Evolutionary conservation across 2,888 invertebrate genomes (phyloP).

Genomic region (Plebejus argus): DNA sequence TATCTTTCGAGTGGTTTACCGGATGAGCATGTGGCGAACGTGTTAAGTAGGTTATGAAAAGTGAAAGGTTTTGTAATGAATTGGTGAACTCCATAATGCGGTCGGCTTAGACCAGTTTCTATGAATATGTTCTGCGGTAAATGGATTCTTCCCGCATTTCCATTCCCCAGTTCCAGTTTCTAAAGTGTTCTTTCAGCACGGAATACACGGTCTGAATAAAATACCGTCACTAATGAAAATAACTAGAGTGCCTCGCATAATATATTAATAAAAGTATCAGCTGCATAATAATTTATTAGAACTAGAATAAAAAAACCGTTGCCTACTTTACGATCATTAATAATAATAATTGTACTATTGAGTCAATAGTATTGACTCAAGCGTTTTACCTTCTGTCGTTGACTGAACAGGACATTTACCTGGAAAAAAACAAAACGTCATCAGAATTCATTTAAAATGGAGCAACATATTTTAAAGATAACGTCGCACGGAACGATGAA

Average conservation of each 20-base stretch:
- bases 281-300: background rate
- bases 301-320: background rate
- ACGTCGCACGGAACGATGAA: constrained; percentile 40
- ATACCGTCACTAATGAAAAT: constrained; percentile 14
- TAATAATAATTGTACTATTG: too few relatives aligned
- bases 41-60: constrained; percentile 51
- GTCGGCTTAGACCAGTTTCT: constrained; percentile 41
- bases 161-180: background rate
- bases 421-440: constrained; percentile 28
- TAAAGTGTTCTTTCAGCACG: constrained; percentile 1
- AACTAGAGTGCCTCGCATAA: background rate
- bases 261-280: background rate
- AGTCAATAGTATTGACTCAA: too few relatives aligned
- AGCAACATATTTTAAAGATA: constrained; percentile 33
- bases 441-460: constrained; percentile 30
- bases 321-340: background rate
- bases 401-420: background rate
- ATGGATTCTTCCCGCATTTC: background rate
- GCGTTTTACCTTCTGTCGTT: background rate
- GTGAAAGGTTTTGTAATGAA: constrained; percentile 51
- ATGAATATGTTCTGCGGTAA: constrained; percentile 33
- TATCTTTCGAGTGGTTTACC: constrained; percentile 45
- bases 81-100: constrained; percentile 43
- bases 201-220: constrained; percentile 8
- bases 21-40: constrained; percentile 42